Percentiles rank a stretch among this genome's conserved stretches.
Conservation (phyloP, 1,140 invertebrate species). For the Campoletis sonorensis region DNA sequence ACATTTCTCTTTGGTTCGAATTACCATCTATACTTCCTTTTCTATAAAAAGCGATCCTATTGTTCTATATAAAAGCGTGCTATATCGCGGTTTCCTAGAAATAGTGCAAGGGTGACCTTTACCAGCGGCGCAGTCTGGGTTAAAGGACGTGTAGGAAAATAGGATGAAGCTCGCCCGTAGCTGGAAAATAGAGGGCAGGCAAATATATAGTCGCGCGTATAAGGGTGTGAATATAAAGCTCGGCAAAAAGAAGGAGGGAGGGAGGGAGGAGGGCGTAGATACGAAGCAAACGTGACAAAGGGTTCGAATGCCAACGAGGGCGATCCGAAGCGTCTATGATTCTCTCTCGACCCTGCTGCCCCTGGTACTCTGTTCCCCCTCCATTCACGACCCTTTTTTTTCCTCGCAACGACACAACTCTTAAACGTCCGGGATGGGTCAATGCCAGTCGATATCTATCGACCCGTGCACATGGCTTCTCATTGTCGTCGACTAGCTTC, state of each 20-base stretch:
- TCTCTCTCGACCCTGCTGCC: conserved; percentile 34
- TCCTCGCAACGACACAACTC: background rate
- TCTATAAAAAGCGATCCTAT: too few species aligned
- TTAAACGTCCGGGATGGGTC: conserved; percentile 47
- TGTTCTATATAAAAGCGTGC: too few species aligned
- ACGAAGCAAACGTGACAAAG: conserved; percentile 60
- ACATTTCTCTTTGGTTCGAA: too few species aligned
- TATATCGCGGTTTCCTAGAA: too few species aligned
- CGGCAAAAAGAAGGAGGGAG: background rate
- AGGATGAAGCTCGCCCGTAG: too few species aligned
- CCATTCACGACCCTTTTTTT: background rate
- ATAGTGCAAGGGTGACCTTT: too few species aligned
- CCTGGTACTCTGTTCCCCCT: background rate
- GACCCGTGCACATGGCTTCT: conserved; percentile 26
- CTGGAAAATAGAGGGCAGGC: too few species aligned
- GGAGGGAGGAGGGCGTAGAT: conserved; percentile 43
- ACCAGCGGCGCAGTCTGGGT: too few species aligned
- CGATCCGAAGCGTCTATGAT: conserved; percentile 56
- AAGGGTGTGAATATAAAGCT: background rate
- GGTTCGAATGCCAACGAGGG: conserved; percentile 64
- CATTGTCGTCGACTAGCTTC: conserved; percentile 1
- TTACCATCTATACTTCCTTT: too few species aligned
- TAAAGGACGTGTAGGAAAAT: too few species aligned
- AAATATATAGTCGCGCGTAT: background rate
- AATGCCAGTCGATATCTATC: conserved; percentile 62